Percentiles rank a stretch among this genome's conserved stretches.
Conservation (phyloP, 2,113 vertebrate species). For the Mobula hypostoma region DNA sequence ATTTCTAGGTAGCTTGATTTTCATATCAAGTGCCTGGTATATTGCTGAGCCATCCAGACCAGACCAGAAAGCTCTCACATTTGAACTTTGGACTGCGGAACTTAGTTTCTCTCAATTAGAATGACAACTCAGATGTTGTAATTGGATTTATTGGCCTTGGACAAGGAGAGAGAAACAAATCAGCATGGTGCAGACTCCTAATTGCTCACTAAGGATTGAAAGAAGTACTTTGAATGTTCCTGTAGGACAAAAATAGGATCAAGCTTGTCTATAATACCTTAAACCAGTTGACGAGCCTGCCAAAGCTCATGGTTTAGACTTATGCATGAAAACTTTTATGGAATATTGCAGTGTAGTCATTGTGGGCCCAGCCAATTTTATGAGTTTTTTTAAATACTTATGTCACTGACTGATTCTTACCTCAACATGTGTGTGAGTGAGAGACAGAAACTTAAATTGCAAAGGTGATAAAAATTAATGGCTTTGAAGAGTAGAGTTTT, state of each 20-base stretch:
- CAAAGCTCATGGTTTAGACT: not conserved
- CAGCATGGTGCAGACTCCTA: not conserved
- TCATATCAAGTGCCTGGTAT: not conserved
- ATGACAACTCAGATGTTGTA: not conserved
- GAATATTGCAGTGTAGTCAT: not conserved
- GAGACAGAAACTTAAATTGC: not conserved
- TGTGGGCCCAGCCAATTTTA: no score
- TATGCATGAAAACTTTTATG: not conserved
- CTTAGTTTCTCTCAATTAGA: not conserved
- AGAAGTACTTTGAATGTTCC: not conserved
- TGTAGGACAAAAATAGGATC: not conserved
- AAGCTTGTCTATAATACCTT: not conserved
- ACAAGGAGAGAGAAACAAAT: not conserved
- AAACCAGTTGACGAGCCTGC: not conserved
- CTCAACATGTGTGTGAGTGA: not conserved
- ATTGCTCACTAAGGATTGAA: not conserved
- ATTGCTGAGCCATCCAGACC: no score
- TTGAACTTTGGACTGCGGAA: not conserved
- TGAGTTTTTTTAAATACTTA: no score
- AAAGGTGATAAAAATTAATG: not conserved
- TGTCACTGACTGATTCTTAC: not conserved
- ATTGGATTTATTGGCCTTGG: not conserved
- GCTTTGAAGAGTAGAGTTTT: not conserved
- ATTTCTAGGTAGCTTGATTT: not conserved
- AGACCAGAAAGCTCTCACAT: not conserved